Conservation (phyloP, 1,140 invertebrate species). For the Metopolophium dirhodum region DNA sequence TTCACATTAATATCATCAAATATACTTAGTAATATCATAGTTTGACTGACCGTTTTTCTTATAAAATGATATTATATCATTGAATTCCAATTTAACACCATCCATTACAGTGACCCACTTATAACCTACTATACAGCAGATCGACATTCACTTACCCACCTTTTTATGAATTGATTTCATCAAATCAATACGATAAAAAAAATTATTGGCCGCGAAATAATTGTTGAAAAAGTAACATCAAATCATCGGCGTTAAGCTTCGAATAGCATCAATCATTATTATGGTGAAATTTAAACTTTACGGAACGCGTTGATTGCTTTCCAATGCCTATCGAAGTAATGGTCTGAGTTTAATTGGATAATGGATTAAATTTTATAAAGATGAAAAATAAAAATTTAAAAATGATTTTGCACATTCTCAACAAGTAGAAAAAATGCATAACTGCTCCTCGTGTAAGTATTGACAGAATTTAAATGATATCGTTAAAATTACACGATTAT, state of each 20-base stretch:
- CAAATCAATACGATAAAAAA: too few species aligned
- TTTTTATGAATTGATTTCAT: too few species aligned
- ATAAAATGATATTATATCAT: too few species aligned
- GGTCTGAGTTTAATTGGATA: background rate
- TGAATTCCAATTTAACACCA: too few species aligned
- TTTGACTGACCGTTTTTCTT: too few species aligned
- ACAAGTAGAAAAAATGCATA: background rate
- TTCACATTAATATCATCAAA: too few species aligned
- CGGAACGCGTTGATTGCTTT: background rate
- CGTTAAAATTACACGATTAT: background rate
- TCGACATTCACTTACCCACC: too few species aligned
- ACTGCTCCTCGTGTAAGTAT: background rate
- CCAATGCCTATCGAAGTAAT: background rate
- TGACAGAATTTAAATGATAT: background rate
- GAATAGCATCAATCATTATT: background rate
- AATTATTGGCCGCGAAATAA: background rate
- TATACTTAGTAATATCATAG: too few species aligned
- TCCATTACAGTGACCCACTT: too few species aligned
- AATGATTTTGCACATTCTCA: background rate
- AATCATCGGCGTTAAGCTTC: too few species aligned
- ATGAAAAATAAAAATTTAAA: background rate
- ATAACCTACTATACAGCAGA: too few species aligned
- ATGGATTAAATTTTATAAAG: background rate
- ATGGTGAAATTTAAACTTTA: background rate
- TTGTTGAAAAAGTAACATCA: background rate